Conservation (phyloP, 35 echinoderm and acorn worm genomes). For the Nesometra sesokonis region DNA sequence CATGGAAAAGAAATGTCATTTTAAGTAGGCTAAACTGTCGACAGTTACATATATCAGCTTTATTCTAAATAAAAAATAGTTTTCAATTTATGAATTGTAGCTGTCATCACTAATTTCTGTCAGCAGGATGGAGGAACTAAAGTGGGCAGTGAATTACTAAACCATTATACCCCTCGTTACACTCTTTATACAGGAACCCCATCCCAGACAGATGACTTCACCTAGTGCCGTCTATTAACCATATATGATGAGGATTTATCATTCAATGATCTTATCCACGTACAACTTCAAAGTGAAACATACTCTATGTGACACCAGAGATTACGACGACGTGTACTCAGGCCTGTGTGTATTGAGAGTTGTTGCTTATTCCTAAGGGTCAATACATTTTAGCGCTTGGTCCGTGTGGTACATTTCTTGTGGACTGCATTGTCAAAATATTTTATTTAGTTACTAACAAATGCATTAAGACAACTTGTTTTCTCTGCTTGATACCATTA, state of each 20-base stretch:
- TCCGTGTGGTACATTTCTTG: neutral
- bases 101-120: neutral
- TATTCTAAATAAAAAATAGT: neutral
- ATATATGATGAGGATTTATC: neutral
- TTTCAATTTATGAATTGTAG: neutral
- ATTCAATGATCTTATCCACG: neutral
- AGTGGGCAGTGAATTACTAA: neutral
- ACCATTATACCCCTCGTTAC: neutral
- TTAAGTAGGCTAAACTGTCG: neutral
- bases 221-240: neutral
- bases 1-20: neutral
- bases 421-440: neutral
- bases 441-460: neutral
- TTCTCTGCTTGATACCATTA: neutral
- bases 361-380: neutral
- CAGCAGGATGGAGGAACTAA: neutral
- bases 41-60: neutral
- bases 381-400: neutral
- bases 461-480: neutral
- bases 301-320: neutral
- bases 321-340: neutral
- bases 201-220: neutral
- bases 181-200: neutral
- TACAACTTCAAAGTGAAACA: neutral
- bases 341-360: neutral